Percentiles rank a stretch among this genome's conserved stretches.
Conservation (phyloP, 2,888 invertebrate species). For the Diarsia dahlii region DNA sequence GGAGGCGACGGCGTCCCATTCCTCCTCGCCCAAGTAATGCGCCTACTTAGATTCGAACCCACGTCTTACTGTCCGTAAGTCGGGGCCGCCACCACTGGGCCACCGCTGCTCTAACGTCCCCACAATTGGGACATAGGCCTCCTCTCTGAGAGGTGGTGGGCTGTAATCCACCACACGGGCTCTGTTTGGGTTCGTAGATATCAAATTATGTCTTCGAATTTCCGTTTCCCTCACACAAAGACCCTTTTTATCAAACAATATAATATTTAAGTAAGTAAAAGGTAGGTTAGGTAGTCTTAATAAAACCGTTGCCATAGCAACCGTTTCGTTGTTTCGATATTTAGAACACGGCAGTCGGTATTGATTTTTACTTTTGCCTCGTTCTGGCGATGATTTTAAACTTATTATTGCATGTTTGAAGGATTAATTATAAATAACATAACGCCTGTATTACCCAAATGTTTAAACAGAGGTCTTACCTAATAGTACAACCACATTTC, state of each 20-base stretch:
- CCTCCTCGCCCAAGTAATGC: no score
- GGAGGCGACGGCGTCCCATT: no score
- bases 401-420: background rate
- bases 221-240: background rate
- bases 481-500: no score
- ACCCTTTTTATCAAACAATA: background rate
- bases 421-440: no score
- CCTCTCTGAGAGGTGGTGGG: no score
- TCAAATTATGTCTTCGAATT: background rate
- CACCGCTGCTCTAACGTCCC: background rate
- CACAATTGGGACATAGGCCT: background rate
- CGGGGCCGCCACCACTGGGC: no score
- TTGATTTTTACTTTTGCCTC: constrained; percentile 28
- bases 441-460: no score
- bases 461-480: no score
- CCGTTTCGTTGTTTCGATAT: constrained; percentile 43
- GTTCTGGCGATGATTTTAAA: constrained; percentile 25
- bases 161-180: background rate
- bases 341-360: constrained; percentile 24
- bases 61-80: no score
- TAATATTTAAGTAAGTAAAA: background rate
- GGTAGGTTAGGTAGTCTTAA: background rate
- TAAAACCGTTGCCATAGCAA: constrained; percentile 33
- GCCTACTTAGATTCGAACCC: no score
- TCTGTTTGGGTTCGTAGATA: background rate